Conservation (phyloP, 1,140 invertebrate genomes). For the Acromyrmex heyeri region DNA sequence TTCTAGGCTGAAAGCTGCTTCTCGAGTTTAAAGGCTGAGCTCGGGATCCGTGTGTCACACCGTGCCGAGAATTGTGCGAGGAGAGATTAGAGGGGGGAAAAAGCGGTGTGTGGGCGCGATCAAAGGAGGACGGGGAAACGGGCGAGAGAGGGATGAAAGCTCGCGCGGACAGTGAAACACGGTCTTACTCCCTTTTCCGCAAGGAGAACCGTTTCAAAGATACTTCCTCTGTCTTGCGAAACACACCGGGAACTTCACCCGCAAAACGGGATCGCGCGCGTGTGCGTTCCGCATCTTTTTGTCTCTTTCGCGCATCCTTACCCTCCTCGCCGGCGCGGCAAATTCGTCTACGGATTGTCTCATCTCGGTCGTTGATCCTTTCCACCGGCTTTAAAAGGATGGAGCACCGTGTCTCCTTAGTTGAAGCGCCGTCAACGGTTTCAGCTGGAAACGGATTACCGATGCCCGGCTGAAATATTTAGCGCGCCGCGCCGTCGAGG, state of each 20-base stretch:
- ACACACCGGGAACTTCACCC: constrained; percentile 61
- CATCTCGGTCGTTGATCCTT: constrained; percentile 66
- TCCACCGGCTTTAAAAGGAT: constrained; percentile 25
- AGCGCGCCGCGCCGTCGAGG: constrained; percentile 29
- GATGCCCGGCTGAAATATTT: constrained; percentile 62
- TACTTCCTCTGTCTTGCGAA: constrained; percentile 65
- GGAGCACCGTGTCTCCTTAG: constrained; percentile 58
- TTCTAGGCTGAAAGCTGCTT: constrained; percentile 74
- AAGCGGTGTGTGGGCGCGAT: not conserved
- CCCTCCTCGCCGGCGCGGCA: constrained; percentile 30
- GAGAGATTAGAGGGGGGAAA: constrained; percentile 69
- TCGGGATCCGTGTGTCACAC: constrained; percentile 75
- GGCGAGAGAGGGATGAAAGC: not conserved
- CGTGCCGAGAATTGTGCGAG: constrained; percentile 71
- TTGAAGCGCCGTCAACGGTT: constrained; percentile 60
- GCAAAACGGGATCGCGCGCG: constrained; percentile 44
- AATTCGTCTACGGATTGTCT: constrained; percentile 64
- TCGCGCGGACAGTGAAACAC: constrained; percentile 65
- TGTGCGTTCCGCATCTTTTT: constrained; percentile 55
- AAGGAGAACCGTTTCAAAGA: constrained; percentile 67
- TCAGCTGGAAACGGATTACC: constrained; percentile 61
- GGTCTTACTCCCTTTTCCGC: constrained; percentile 67
- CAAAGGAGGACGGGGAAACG: not conserved
- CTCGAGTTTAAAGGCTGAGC: constrained; percentile 78
- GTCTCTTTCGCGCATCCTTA: constrained; percentile 19